Evolutionary conservation across 1,140 invertebrate species (phyloP), one percentile per base, ranked within the genome.

Genomic region (Drosophila arawakana): DNA sequence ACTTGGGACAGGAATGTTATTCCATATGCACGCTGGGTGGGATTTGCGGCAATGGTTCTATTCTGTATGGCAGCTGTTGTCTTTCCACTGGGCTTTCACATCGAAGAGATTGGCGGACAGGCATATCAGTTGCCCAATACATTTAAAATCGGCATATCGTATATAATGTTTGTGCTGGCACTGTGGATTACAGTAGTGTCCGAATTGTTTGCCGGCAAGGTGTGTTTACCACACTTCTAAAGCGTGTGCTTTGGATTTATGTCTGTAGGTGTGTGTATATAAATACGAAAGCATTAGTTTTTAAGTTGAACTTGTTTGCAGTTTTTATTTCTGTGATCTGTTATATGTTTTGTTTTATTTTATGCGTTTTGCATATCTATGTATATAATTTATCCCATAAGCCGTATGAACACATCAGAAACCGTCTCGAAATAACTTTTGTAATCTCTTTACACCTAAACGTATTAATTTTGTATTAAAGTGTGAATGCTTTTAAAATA

Each of bases 121-220:
- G 96, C 97, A 1, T 99, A 98, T 92, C 98, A 99, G 85, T 93
- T 99, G 35, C 98, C 98, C 2, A 98, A 98, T 92, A 98, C 97
- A 73, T 97, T 98, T 92, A 97, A 98, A 95, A 97, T 99, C 80
- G 98, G 98, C 81, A 97, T 98, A 67, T 98, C 97, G 1, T 99
- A 99, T 91, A 99, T 98, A 77, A 94, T 98, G 80, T 99, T 99
- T 94, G 97, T 98, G 34, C 93, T 99, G 44, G 97, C 98, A 35
- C 92, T 99, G 3, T 99, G 98, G 98, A 98, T 98, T 52, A 98
- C 97, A 49, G 98, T 99, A 4, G 97, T 99, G 78, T 98, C 98
- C 8, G 98, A 99, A 93, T 92, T 99, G 15, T 98, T 99, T 95
- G 98, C 97, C 63, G 98, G 97, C n/a, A 99, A 99, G 96, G 97